Evolutionary conservation across 2,797 vertebrate genomes (phyloP).

Genomic region (Microhierax caerulescens): DNA sequence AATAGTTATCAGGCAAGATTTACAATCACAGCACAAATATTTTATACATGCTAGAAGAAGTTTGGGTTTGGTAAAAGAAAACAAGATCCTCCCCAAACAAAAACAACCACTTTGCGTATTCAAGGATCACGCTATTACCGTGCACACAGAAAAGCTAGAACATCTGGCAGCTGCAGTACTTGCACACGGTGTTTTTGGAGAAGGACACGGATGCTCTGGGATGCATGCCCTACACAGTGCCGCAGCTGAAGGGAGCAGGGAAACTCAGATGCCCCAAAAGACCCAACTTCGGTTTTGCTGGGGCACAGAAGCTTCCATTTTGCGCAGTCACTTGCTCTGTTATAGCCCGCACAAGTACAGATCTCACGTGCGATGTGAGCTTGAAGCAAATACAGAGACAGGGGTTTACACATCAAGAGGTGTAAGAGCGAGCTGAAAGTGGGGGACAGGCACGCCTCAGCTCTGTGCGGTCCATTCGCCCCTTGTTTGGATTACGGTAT

Average conservation of each 20-base stretch:
- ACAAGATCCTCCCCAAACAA: not conserved
- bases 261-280: not conserved
- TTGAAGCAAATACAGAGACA: not conserved
- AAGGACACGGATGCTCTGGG: not conserved
- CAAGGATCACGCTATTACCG: not conserved
- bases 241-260: not conserved
- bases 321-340: not conserved
- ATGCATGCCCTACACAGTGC: not conserved
- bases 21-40: accelerated
- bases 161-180: not conserved
- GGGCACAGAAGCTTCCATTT: not conserved
- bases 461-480: not conserved
- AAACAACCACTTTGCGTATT: not conserved
- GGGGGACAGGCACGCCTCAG: accelerated
- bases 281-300: not conserved
- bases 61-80: not conserved
- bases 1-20: not conserved
- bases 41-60: accelerated
- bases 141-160: not conserved
- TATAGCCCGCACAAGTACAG: not conserved
- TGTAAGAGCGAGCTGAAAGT: not conserved
- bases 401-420: not conserved
- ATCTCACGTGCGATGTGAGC: accelerated
- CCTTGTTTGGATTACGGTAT: too few relatives aligned
- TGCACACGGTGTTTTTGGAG: accelerated